Percentiles rank a stretch among this genome's conserved stretches.
phyloP scores from a whole-genome alignment of 37 sponge, comb jelly and placozoan species.

The Lycopodina hypogea region DNA sequence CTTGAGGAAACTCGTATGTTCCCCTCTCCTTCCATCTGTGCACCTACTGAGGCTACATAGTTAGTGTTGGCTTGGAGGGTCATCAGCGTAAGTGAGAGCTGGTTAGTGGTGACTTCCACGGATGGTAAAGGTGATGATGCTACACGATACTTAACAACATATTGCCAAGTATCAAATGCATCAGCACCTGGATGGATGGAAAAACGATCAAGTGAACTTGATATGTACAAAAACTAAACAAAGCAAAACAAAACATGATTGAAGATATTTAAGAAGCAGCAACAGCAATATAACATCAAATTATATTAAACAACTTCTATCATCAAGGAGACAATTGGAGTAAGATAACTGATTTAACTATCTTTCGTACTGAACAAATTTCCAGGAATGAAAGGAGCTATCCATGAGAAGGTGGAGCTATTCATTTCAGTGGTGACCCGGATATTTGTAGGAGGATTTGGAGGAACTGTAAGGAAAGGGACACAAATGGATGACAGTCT shows the following conservation, averaged over 20 bases:
- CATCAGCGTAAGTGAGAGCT: neutral
- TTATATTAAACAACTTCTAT: neutral
- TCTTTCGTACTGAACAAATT: slow-evolving; percentile 1
- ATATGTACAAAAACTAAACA: too few relatives aligned
- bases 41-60: slow-evolving; percentile 23
- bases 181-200: too few relatives aligned
- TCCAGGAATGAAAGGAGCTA: neutral
- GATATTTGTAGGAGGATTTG: slow-evolving; percentile 4
- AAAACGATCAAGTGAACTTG: too few relatives aligned
- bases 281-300: neutral
- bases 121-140: neutral
- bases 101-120: neutral
- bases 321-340: neutral
- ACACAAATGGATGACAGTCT: neutral
- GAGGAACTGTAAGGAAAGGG: slow-evolving; percentile 19
- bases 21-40: slow-evolving; percentile 20
- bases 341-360: neutral
- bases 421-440: neutral
- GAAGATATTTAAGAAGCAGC: neutral
- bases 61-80: slow-evolving; percentile 12
- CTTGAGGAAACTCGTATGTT: neutral
- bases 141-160: slow-evolving; percentile 8
- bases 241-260: too few relatives aligned
- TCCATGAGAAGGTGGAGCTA: slow-evolving; percentile 16
- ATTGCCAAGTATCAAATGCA: slow-evolving; percentile 32